phyloP scores from a whole-genome alignment of 2,797 vertebrate species.

The Chromis chromis region DNA sequence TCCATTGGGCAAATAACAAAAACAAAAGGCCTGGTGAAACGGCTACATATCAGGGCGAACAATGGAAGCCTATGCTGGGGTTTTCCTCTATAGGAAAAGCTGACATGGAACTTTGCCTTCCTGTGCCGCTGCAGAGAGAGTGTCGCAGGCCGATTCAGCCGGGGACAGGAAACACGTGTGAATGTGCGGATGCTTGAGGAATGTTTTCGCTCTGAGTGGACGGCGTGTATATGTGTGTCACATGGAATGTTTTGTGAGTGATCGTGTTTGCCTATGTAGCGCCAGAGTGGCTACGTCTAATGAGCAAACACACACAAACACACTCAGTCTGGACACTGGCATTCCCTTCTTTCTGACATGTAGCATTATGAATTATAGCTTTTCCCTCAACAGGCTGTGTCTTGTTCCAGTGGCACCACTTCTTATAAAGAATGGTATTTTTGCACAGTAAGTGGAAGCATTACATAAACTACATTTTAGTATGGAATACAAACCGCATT shows the following conservation, averaged over 20 bases:
- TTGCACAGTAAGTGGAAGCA: conserved; percentile 8
- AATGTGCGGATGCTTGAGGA: conserved; percentile 83
- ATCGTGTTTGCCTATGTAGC: conserved; percentile 68
- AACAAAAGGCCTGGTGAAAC: conserved; percentile 72
- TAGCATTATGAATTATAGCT: conserved; percentile 36
- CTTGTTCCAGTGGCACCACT: conserved; percentile 32
- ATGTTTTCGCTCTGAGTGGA: conserved; percentile 74
- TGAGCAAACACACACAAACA: conserved; percentile 51
- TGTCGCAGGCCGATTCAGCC: conserved; percentile 49
- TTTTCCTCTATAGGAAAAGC: conserved; percentile 82
- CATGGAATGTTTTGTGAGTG: conserved; percentile 73
- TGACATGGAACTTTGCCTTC: conserved; percentile 81
- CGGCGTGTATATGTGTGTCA: conserved; percentile 61
- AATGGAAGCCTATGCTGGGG: conserved; percentile 76
- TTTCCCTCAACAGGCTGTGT: conserved; percentile 50
- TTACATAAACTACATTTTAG: conserved; percentile 12
- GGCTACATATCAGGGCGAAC: conserved; percentile 69
- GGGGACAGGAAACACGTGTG: conserved; percentile 82
- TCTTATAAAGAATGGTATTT: conserved; percentile 3
- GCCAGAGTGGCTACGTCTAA: conserved; percentile 68
- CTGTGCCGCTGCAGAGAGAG: conserved; percentile 72
- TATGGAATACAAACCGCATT: not conserved
- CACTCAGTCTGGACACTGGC: conserved; percentile 36
- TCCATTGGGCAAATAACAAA: conserved; percentile 63
- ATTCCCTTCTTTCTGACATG: conserved; percentile 40